Conservation (phyloP, 2,797 vertebrate species). For the Enteromius argenteus region DNA sequence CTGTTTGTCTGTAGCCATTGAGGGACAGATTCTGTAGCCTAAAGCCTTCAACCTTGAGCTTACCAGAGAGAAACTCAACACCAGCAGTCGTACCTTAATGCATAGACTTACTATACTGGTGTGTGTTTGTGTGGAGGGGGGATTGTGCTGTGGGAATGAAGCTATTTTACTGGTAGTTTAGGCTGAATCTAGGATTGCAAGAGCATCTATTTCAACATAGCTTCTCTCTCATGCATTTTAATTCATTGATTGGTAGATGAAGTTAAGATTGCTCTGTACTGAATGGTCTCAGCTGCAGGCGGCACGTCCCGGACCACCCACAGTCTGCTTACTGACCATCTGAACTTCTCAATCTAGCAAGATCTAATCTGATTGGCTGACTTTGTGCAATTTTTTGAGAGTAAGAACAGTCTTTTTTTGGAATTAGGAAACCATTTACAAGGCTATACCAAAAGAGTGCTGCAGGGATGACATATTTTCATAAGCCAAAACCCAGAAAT, state of each 20-base stretch:
- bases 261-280: background rate
- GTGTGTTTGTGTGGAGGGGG: background rate
- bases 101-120: background rate
- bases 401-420: background rate
- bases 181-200: background rate
- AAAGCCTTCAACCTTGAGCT: background rate
- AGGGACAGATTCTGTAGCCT: background rate
- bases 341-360: slow-evolving; percentile 7
- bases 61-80: background rate
- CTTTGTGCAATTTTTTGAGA: background rate
- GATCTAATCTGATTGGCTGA: slow-evolving; percentile 26
- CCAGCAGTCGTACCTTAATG: background rate
- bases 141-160: background rate
- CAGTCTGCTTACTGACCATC: slow-evolving; percentile 1
- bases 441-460: background rate
- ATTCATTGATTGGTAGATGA: background rate
- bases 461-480: background rate
- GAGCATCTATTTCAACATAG: background rate
- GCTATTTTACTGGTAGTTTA: background rate
- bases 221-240: background rate
- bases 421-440: background rate
- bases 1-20: background rate
- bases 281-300: background rate
- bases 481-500: background rate
- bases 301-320: background rate